phyloP scores from a whole-genome alignment of 2,797 vertebrate species.

The Myotis daubentonii region DNA sequence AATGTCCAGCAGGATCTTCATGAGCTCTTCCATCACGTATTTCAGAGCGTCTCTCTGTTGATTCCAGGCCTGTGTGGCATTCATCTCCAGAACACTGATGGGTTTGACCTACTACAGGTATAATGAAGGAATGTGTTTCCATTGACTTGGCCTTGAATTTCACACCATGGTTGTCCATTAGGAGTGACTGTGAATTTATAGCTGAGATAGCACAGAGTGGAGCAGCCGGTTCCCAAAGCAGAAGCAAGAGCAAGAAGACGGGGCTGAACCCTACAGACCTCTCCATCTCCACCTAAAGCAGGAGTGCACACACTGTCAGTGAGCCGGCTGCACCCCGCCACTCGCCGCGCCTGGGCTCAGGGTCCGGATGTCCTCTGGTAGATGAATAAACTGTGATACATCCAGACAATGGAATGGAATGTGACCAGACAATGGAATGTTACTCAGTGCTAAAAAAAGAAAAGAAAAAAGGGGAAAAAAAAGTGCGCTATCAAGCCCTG shows the following conservation, averaged over 20 bases:
- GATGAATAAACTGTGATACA: neutral
- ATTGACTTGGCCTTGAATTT: neutral
- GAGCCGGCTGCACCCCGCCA: no score
- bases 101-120: neutral
- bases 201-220: accelerated
- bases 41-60: neutral
- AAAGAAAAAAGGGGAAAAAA: no score
- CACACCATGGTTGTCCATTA: neutral
- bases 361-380: neutral
- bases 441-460: neutral
- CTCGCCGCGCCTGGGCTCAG: no score
- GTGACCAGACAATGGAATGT: neutral
- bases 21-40: neutral
- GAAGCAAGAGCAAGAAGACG: no score
- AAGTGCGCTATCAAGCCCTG: neutral
- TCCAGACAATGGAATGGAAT: neutral
- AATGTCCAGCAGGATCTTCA: accelerated
- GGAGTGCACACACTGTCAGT: no score
- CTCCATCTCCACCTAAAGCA: no score
- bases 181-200: neutral
- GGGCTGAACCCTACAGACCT: no score
- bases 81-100: neutral
- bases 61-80: neutral
- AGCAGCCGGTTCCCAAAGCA: no score
- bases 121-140: neutral